Percentiles rank a stretch among this genome's conserved stretches.
Conservation (phyloP, 2,797 vertebrate genomes). For the Pitangus sulphuratus region DNA sequence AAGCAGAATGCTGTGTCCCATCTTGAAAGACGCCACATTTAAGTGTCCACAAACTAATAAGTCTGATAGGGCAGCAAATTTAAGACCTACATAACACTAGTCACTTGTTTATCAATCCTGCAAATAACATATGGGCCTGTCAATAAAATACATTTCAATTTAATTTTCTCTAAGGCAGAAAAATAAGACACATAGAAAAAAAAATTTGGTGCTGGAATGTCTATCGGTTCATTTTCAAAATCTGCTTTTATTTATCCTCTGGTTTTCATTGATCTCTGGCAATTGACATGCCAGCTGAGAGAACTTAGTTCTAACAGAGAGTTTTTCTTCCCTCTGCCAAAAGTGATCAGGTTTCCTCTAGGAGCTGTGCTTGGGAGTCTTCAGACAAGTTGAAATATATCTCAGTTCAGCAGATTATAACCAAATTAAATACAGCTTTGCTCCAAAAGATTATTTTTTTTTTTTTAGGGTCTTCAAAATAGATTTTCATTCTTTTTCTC, state of each 20-base stretch:
- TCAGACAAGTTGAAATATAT: background rate
- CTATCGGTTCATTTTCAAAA: background rate
- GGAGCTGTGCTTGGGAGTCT: background rate
- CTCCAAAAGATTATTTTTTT: background rate
- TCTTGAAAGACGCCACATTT: background rate
- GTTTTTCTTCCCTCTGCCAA: conserved; percentile 19
- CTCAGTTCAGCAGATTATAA: conserved; percentile 3
- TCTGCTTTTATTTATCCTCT: conserved; percentile 32
- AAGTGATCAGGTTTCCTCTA: conserved; percentile 31
- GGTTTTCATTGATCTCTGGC: background rate
- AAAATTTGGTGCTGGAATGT: background rate
- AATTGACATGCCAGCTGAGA: background rate
- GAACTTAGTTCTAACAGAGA: background rate
- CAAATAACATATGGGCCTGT: background rate
- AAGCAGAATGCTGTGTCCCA: background rate
- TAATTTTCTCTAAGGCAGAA: background rate
- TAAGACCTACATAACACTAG: background rate
- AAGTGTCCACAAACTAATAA: background rate
- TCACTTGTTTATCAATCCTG: background rate
- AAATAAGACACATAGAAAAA: background rate
- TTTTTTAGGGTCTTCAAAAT: background rate
- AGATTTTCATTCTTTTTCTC: conserved; percentile 21
- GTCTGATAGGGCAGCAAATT: background rate
- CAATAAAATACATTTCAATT: background rate
- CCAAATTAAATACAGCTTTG: conserved; percentile 23